These are phyloP conservation scores for Pteropus rufus DNA, from an alignment of 2,797 vertebrate species.

Conservation along the genomic window DNA sequence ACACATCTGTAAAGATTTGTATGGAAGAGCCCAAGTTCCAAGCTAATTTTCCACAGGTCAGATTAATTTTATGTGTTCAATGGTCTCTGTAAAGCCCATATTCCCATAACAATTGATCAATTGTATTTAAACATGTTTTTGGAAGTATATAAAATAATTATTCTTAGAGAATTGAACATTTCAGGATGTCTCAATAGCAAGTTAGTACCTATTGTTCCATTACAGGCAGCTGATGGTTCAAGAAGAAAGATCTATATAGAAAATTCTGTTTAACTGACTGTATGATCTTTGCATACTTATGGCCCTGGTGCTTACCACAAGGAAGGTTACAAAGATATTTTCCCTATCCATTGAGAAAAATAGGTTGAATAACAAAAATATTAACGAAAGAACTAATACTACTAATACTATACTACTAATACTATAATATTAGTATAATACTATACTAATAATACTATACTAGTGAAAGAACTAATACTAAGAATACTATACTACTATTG, in stretches of 20 bases:
- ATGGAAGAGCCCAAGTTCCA: conserved; percentile 90
- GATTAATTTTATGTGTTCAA: conserved; percentile 76
- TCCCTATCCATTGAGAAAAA: not conserved
- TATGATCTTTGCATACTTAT: not conserved
- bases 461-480: not conserved
- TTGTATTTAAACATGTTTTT: not conserved
- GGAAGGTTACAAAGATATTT: not conserved
- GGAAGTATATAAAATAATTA: not conserved
- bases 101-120: not conserved
- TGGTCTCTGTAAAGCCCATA: not conserved
- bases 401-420: not conserved
- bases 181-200: not conserved
- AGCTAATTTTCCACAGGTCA: conserved; percentile 93
- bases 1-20: conserved; percentile 83
- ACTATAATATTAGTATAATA: no score
- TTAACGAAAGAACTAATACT: not conserved
- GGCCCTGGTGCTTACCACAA: not conserved
- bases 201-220: not conserved
- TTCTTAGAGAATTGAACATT: not conserved
- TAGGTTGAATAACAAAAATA: not conserved
- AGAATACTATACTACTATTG: not conserved
- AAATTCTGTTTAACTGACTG: not conserved
- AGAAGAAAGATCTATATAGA: not conserved
- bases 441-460: no score
- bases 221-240: not conserved